These are phyloP conservation scores for Epinotia demarniana DNA, from an alignment of 2,888 invertebrate genomes.

Conservation along the genomic window DNA sequence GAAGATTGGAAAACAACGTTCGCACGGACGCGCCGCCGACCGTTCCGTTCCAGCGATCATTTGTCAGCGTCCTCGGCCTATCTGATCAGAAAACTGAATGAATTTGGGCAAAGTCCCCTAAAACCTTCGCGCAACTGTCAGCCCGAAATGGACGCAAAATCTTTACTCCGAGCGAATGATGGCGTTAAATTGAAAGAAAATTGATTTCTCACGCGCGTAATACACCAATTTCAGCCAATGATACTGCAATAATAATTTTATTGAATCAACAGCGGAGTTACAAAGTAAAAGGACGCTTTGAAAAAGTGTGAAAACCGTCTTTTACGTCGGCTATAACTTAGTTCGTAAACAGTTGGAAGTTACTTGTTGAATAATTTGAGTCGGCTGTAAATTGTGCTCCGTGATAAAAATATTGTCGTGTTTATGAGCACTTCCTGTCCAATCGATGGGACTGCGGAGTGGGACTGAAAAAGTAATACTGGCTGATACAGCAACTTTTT, in stretches of 20 bases:
- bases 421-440: constrained; percentile 28
- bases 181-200: constrained; percentile 44
- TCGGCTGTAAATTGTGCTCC: constrained; percentile 30
- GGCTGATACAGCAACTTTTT: neutral
- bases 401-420: constrained; percentile 38
- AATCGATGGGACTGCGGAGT: no score
- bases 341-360: constrained; percentile 42
- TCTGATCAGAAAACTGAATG: constrained; percentile 71
- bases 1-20: constrained; percentile 64
- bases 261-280: constrained; percentile 24
- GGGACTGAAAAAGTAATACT: neutral
- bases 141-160: constrained; percentile 27
- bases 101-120: constrained; percentile 34
- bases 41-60: constrained; percentile 66
- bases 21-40: constrained; percentile 61
- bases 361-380: constrained; percentile 44
- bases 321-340: constrained; percentile 38
- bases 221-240: constrained; percentile 34
- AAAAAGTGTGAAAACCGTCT: constrained; percentile 25
- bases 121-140: constrained; percentile 7
- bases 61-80: constrained; percentile 72
- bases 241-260: constrained; percentile 38
- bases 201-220: constrained; percentile 41
- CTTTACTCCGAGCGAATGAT: constrained; percentile 26
- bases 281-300: constrained; percentile 21